These are phyloP conservation scores for Murina feae DNA, from an alignment of 2,113 vertebrate genomes.

Conservation along the genomic window DNA sequence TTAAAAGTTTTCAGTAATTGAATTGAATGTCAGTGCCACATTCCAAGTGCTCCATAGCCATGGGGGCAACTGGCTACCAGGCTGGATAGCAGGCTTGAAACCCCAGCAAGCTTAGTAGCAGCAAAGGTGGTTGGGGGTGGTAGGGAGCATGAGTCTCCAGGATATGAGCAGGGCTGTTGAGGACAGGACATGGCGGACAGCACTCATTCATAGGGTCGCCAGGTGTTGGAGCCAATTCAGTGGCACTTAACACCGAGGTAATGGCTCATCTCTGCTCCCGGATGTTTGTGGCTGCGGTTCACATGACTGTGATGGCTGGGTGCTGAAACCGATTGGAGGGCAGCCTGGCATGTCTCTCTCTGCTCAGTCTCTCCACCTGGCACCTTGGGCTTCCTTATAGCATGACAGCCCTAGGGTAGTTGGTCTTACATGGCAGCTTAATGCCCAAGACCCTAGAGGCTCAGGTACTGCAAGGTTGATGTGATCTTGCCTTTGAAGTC, in stretches of 20 bases:
- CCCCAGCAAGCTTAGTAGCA: neutral
- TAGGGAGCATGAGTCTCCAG: neutral
- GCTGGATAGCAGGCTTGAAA: neutral
- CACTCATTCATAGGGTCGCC: neutral
- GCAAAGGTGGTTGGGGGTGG: neutral
- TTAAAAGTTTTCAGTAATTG: neutral
- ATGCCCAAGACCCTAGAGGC: neutral
- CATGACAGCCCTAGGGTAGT: neutral
- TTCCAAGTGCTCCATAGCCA: neutral
- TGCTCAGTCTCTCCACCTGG: rapidly evolving
- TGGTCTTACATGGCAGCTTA: neutral
- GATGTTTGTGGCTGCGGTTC: neutral
- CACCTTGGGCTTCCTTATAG: neutral
- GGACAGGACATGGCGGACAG: neutral
- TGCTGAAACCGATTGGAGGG: neutral
- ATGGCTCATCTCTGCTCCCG: neutral
- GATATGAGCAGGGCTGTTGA: neutral
- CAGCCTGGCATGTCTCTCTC: neutral
- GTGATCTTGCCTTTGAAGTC: neutral
- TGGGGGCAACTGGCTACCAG: neutral
- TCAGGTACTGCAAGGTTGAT: neutral
- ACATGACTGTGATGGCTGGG: neutral
- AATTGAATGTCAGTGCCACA: neutral
- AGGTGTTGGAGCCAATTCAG: neutral
- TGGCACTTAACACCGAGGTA: neutral